phyloP scores from a whole-genome alignment of 2,113 vertebrate species.

The Smithornis capensis region DNA sequence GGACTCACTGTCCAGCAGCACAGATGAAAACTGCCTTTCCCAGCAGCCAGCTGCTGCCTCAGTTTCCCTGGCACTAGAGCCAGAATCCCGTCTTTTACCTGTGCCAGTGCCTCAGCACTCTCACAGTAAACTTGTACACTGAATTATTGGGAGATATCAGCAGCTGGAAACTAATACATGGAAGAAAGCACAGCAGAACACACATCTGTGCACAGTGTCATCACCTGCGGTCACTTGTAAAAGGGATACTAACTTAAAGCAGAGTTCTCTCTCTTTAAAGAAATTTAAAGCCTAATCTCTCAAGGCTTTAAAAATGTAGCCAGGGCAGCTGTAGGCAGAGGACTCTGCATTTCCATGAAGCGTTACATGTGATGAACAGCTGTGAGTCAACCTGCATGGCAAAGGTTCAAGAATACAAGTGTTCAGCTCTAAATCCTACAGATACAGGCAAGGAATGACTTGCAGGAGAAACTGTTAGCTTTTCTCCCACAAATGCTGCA shows the following conservation, averaged over 20 bases:
- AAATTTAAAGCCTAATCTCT: not conserved
- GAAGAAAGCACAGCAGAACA: no score
- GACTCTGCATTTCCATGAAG: not conserved
- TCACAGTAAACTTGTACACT: not conserved
- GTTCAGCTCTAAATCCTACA: not conserved
- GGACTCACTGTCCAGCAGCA: not conserved
- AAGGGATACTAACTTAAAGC: not conserved
- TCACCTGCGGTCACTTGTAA: not conserved
- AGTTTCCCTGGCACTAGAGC: not conserved
- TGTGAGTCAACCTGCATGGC: not conserved
- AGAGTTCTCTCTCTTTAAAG: not conserved
- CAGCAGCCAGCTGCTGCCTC: not conserved
- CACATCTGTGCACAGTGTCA: not conserved
- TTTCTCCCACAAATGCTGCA: not conserved
- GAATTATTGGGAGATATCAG: not conserved
- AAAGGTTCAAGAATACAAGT: not conserved
- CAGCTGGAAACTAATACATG: not conserved
- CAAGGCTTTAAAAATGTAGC: not conserved
- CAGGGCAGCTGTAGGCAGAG: not conserved
- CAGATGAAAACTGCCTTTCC: not conserved
- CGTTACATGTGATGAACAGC: not conserved
- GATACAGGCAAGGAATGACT: not conserved
- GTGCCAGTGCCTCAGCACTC: not conserved
- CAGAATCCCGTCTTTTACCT: not conserved
- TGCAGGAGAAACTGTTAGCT: not conserved